These are phyloP conservation scores for Oncorhynchus kisutch DNA, from an alignment of 2,113 vertebrate genomes.

Conservation along the genomic window DNA sequence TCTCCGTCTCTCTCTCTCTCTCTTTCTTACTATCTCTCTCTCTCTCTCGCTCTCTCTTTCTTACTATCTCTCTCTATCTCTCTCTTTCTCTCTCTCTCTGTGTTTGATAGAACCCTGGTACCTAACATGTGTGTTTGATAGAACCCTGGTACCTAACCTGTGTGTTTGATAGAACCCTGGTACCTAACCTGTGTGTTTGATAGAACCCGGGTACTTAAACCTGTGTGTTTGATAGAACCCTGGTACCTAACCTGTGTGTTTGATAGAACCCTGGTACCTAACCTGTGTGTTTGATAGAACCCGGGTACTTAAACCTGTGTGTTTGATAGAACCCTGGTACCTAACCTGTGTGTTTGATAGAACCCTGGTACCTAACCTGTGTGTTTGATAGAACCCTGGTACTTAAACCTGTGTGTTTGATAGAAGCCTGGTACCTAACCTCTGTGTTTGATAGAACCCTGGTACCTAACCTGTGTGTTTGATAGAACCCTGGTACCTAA, in stretches of 20 bases:
- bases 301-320: background rate
- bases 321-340: background rate
- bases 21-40: background rate
- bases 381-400: too few relatives aligned
- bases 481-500: too few relatives aligned
- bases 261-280: too few relatives aligned
- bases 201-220: constrained; percentile 15
- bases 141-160: background rate
- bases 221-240: background rate
- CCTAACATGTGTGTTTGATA: background rate
- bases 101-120: constrained; percentile 22
- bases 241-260: background rate
- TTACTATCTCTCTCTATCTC: background rate
- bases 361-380: too few relatives aligned
- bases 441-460: background rate
- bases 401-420: background rate
- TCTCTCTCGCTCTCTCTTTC: background rate
- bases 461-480: background rate
- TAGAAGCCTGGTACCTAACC: constrained; percentile 14
- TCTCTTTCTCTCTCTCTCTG: too few relatives aligned
- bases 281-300: constrained; percentile 23
- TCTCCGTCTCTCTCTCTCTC: too few relatives aligned
- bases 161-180: too few relatives aligned
- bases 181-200: background rate
- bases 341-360: background rate